Base-by-base conservation (phyloP, 35 echinoderm and acorn worm genomes). In the Anneissia japonica region DNA sequence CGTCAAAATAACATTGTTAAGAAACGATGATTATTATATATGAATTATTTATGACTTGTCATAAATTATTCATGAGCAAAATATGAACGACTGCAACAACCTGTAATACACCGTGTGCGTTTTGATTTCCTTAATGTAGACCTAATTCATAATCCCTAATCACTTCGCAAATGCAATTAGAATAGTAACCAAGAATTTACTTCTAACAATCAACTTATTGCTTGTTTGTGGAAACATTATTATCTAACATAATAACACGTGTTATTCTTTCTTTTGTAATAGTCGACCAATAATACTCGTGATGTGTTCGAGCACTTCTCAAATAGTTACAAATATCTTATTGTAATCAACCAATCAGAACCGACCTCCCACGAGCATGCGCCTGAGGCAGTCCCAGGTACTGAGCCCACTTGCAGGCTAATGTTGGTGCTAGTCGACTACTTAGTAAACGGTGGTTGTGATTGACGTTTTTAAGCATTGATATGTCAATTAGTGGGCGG, bases 401-500 rank as follows among this genome's bases (percentile, higher is more conserved):
- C 19, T 19, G 21, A 64, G 51, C 5, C 51, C 10, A 64, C 7
- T 9, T 23, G 19, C 1, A 23, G 11, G 51, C 11, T n/a, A 64
- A 64, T 64, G 51, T 64, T 64, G 26, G 11, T 9, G 2, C 51
- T 64, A 64, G 9, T 64, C 9, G 7, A 64, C 51, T 26, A 64
- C 5, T 64, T 64, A 9, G 51, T 64, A 64, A 64, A 64, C 51
- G 51, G 11, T 64, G 51, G 7, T 16, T 64, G 2, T 64, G 51
- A 64, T 64, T 64, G 51, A 64, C 51, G 19, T 64, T 64, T 64
- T 9, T 26, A 19, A 64, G 51, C 51, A 64, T 64, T 64, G 51
- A 64, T 64, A 64, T 64, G 51, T 64, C 51, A 64, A 64, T 64
- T 64, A 64, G 51, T 64, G 51, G 51, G 51, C 51, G 51, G 51